Base-by-base conservation (phyloP, 1,140 invertebrate genomes). In the Pogonomyrmex californicus region DNA sequence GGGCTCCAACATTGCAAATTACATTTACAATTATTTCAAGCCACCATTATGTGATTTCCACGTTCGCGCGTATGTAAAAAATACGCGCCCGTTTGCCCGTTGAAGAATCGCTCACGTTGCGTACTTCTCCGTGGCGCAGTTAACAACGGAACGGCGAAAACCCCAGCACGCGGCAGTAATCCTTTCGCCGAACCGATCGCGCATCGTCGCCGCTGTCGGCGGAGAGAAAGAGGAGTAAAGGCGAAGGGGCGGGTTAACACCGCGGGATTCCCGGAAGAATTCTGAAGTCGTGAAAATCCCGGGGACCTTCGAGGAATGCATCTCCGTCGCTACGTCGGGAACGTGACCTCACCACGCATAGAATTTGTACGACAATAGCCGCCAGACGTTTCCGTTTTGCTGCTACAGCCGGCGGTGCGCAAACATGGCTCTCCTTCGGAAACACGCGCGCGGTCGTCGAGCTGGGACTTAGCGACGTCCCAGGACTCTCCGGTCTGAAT, bases 271-370 rank as follows among this genome's bases (percentile, higher is more conserved):
- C 56, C 79, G 7, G 41, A 83, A 83, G 68, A 83, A 83, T 83
- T 83, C 79, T 68, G 54, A 83, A 83, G 68, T 83, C 79, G 66
- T 68, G 68, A 83, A 83, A 83, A 83, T 83, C 79, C 71, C 79
- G 7, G 44, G 44, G 56, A 83, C 68, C 68, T 83, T 75, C 41
- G 79, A 60, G 79, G 41, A 83, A 83, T 83, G 79, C 79, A 73
- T 83, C 79, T 83, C 41, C 68, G 66, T 73, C 66, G 79, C 54
- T 54, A 79, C 76, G 33, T 17, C 33, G 51, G 66, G 41, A 82
- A 82, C 79, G 79, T 83, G 79, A 83, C 68, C 68, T 75, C 68
- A 73, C 68, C 68, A 62, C 44, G 70, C 79, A 38, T 83, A 83
- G 79, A 83, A 83, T 83, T 81, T 75, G 65, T 68, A 63, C 79